Base-by-base conservation (phyloP, 2,797 vertebrate species). In the Cossypha caffra region DNA sequence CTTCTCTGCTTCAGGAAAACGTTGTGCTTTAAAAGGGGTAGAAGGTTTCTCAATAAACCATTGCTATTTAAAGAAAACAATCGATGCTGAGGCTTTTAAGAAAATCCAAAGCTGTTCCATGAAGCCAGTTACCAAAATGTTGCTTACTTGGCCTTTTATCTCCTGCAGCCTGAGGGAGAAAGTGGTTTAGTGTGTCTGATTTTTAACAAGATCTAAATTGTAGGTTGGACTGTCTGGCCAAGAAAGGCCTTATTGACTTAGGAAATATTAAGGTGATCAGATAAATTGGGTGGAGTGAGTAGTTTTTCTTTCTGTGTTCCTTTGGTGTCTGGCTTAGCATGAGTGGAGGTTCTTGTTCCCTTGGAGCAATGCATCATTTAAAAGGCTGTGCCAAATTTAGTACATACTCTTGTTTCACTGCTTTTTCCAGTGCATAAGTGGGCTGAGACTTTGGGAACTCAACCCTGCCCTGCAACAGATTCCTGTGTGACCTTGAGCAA, bases 301-400 rank as follows among this genome's bases (percentile, higher is more conserved):
- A 50, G 52, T 86, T 96, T 84, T 86, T 84, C 51, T 94, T 83
- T 89, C 16, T 52, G 24, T 75, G 29, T 83, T 95, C 80, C 66
- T 93, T 76, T 35, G 55, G 59, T 90, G 90, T 62, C 82, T 95
- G 83, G 54, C 26, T 74, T 92, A 73, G 82, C 43, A 2, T 54
- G 66, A 94, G 68, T 86, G 43, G 79, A 90, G 89, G 69, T 80
- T 93, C 89, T 93, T 86, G 69, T 91, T 95, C 90, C 78, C 85
- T 86, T 23, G 29, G 19, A 90, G 94, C 78, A 93, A 95, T 90
- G 87, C 63, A 94, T 95, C 89, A 67, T 94, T 97, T 92, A 89
- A 84, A 92, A 96, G 88, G 55, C 88, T 57, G 71, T 88, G 97
- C 97, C 97, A 95, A 86, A 95, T 93, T 95, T 95, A 97, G 97